phyloP scores from a whole-genome alignment of 2,797 vertebrate species.

The Linurgus olivaceus region DNA sequence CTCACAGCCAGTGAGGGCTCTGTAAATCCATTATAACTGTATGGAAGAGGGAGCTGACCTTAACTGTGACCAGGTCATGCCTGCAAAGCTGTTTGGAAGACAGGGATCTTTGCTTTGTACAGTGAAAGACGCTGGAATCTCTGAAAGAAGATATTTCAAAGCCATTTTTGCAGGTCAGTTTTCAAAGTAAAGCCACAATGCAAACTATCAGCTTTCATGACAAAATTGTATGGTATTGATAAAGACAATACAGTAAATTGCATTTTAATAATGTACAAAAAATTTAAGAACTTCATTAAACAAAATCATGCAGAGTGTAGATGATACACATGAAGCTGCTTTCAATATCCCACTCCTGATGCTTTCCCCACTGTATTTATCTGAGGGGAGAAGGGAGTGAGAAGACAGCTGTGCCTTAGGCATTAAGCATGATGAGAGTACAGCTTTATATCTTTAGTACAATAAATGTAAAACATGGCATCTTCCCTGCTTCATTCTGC shows the following conservation, averaged over 20 bases:
- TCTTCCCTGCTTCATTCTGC: background rate
- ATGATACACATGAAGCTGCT: background rate
- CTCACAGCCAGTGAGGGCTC: accelerated
- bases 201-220: background rate
- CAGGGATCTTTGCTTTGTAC: background rate
- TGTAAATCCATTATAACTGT: background rate
- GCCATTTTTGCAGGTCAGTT: background rate
- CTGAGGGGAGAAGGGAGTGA: background rate
- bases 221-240: background rate
- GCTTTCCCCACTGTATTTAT: background rate
- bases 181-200: background rate
- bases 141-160: background rate
- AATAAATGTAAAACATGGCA: conserved; percentile 11
- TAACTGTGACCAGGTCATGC: background rate
- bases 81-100: background rate
- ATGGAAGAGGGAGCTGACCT: background rate
- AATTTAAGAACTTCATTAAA: background rate
- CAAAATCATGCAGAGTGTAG: background rate
- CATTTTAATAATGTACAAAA: conserved; percentile 1
- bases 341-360: background rate
- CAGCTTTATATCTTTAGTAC: background rate
- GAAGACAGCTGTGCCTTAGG: background rate
- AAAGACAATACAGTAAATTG: background rate
- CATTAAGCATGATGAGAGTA: background rate
- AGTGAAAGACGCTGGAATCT: background rate